Conservation (phyloP, 1,140 invertebrate species). For the Andrena cerasifolii region DNA sequence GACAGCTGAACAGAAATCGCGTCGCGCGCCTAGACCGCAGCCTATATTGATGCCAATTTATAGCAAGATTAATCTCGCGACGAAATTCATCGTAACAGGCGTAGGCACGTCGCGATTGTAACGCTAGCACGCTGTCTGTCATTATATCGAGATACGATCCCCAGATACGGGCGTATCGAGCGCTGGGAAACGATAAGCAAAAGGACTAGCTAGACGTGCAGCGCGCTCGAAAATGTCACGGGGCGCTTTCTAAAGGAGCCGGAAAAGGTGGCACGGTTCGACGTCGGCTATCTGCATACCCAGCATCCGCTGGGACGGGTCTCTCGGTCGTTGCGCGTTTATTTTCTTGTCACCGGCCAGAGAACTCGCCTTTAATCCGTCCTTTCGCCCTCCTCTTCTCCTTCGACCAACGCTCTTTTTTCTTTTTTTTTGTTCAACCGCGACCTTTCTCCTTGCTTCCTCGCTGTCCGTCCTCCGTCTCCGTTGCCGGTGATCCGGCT, state of each 20-base stretch:
- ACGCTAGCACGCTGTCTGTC: background rate
- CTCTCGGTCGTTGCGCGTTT: background rate
- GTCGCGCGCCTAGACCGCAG: background rate
- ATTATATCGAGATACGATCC: constrained; percentile 6
- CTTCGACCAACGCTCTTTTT: background rate
- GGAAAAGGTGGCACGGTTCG: constrained; percentile 45
- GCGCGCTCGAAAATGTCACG: constrained; percentile 55
- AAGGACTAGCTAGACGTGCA: constrained; percentile 36
- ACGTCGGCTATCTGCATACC: constrained; percentile 22
- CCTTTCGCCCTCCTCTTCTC: background rate
- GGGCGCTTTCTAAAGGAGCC: constrained; percentile 55
- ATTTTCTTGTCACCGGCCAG: background rate
- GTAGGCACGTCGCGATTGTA: background rate
- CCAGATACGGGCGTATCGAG: constrained; percentile 1
- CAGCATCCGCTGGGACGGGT: background rate
- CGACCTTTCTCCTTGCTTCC: background rate
- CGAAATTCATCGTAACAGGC: background rate
- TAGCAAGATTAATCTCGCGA: constrained; percentile 26
- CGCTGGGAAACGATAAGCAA: constrained; percentile 11
- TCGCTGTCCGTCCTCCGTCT: background rate
- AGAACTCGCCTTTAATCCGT: background rate
- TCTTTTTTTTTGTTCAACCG: background rate
- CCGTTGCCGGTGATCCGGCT: constrained; percentile 32
- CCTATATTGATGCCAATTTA: constrained; percentile 21
- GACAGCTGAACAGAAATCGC: background rate